Conservation (phyloP, 2,113 vertebrate species). For the Scophthalmus maximus region DNA sequence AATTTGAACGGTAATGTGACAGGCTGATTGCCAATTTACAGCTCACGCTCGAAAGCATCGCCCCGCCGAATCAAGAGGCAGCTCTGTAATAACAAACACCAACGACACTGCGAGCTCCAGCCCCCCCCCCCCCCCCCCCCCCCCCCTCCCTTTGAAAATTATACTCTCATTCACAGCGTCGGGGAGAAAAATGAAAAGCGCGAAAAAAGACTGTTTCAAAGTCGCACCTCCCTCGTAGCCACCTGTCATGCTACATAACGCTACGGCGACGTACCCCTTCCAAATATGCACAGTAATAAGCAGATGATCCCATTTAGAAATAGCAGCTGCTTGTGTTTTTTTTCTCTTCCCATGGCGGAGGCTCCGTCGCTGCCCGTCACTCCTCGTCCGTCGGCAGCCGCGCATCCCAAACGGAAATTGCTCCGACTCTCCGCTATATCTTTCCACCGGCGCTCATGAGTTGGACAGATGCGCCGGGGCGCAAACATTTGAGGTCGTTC, state of each 20-base stretch:
- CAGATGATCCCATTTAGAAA: slow-evolving; percentile 70
- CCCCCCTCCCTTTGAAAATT: not conserved
- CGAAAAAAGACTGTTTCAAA: slow-evolving; percentile 46
- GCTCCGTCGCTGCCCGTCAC: slow-evolving; percentile 62
- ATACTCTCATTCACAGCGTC: slow-evolving; percentile 3
- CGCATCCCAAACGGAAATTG: slow-evolving; percentile 27
- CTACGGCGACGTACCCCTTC: slow-evolving; percentile 30
- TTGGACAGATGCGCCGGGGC: slow-evolving; percentile 16
- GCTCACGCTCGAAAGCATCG: slow-evolving; percentile 39
- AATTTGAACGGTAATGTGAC: slow-evolving; percentile 64
- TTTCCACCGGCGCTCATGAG: slow-evolving; percentile 20
- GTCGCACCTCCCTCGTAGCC: slow-evolving; percentile 26
- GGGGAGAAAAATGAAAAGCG: slow-evolving; percentile 8
- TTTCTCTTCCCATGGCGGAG: slow-evolving; percentile 45
- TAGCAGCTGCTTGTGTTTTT: slow-evolving; percentile 76
- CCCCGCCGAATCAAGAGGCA: slow-evolving; percentile 30
- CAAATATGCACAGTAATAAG: slow-evolving; percentile 64
- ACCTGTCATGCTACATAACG: slow-evolving; percentile 33
- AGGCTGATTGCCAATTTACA: slow-evolving; percentile 66
- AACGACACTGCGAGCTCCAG: slow-evolving; percentile 10
- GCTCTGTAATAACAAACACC: slow-evolving; percentile 47
- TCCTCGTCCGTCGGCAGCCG: slow-evolving; percentile 75
- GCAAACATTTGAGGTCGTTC: not conserved
- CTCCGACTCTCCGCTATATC: not conserved
- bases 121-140: too few species aligned